Evolutionary conservation across 1,140 invertebrate species (phyloP).

Genomic region (Calephelis nemesis): DNA sequence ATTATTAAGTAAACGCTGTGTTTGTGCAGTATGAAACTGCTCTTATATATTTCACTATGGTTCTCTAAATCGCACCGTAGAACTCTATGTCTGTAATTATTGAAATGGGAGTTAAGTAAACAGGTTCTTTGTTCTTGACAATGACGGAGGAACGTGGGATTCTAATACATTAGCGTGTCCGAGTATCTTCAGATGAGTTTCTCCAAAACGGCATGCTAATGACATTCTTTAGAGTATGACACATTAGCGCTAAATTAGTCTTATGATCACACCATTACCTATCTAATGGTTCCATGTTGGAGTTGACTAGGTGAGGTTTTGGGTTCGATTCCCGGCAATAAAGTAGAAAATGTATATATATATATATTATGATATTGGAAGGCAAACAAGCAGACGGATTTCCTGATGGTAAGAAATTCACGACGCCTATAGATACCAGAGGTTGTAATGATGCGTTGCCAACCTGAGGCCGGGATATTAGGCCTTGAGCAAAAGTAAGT

Average conservation of each 20-base stretch:
- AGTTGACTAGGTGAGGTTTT: no score
- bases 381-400: no score
- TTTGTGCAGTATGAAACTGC: not conserved
- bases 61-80: slow-evolving; percentile 20
- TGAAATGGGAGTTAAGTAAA: slow-evolving; percentile 72
- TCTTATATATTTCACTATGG: not conserved
- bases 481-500: no score
- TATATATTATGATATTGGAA: no score
- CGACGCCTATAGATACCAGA: no score
- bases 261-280: not conserved
- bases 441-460: no score
- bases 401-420: no score
- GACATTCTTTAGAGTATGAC: slow-evolving; percentile 16
- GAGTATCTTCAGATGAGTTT: slow-evolving; percentile 15
- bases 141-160: slow-evolving; percentile 53
- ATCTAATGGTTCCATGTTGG: no score
- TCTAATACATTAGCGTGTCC: slow-evolving; percentile 32
- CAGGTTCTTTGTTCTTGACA: slow-evolving; percentile 58
- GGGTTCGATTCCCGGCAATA: no score
- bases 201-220: slow-evolving; percentile 18
- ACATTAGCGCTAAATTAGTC: slow-evolving; percentile 7
- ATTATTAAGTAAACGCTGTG: not conserved
- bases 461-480: no score
- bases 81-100: slow-evolving; percentile 57
- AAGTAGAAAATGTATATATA: no score